Base-by-base conservation (phyloP, 2,113 vertebrate species). In the Rafetus swinhoei region DNA sequence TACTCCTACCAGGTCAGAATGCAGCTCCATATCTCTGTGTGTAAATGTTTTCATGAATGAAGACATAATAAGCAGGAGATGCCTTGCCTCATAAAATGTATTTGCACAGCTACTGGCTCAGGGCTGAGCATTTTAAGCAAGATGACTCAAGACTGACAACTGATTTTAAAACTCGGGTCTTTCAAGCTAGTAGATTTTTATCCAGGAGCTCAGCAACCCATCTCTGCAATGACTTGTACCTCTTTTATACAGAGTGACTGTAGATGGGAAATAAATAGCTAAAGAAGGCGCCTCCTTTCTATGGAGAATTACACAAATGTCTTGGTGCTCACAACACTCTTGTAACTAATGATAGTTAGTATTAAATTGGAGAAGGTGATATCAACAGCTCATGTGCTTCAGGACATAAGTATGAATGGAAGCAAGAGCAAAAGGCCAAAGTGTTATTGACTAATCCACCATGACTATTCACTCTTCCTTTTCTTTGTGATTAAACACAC, bases 401-500 rank as follows among this genome's bases (percentile, higher is more conserved):
- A 95, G 91, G 86, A 74, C 77, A 82, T 53, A 39, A 88, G 79
- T 92, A 95, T 84, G 77, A 92, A 95, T 79, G 96, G 88, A 97
- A 97, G 62, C 60, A 95, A 81, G 82, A 95, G 87, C 1, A 77
- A 97, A 94, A 91, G 92, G 60, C 65, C 83, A 93, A 94, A 93
- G 55, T 1, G 2, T 95, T 92, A 93, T 95, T n/a, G 59, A 52
- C n/a, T 72, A 90, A 82, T 55, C 32, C 86, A 54, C 60, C 19
- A 79, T 90, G 79, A 89, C 45, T n/a, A 12, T 83, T 81, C 19
- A 18, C 4, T 88, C 65, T 90, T 86, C 87, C 35, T 96, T 85
- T 95, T 95, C 96, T 93, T 94, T 96, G 84, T 81, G 74, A 95
- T 93, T 96, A 96, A 97, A 97, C 82, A 93, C 93, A 94, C 91